phyloP scores from a whole-genome alignment of 2,888 invertebrate species.

The Erpobdella octoculata region DNA sequence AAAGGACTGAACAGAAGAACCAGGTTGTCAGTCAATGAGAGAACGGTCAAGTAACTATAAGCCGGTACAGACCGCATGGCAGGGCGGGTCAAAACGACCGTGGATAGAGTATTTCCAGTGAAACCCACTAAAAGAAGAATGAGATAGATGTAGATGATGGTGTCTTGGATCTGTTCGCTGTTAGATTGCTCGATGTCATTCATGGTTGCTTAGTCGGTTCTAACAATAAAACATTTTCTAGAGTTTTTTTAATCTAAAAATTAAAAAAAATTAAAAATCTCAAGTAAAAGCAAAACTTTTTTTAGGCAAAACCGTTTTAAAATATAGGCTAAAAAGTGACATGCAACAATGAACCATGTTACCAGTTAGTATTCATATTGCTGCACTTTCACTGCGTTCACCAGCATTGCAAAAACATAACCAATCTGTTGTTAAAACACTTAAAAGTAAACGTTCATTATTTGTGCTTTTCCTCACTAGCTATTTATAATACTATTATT shows the following conservation, averaged over 20 bases:
- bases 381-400: too few species aligned
- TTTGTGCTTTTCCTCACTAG: too few species aligned
- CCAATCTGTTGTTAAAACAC: too few species aligned
- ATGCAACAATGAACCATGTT: too few species aligned
- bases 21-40: constrained; percentile 43
- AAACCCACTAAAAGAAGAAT: constrained; percentile 44
- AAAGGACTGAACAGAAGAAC: constrained; percentile 45
- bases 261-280: neutral
- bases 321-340: too few species aligned
- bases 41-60: constrained; percentile 44
- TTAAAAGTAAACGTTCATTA: too few species aligned
- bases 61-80: constrained; percentile 43
- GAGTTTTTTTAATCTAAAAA: neutral
- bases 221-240: neutral
- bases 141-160: constrained; percentile 43
- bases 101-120: constrained; percentile 46
- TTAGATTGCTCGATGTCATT: neutral
- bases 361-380: too few species aligned
- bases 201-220: neutral
- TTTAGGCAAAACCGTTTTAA: too few species aligned
- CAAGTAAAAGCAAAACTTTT: neutral
- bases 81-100: constrained; percentile 43
- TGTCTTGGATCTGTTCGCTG: constrained; percentile 32
- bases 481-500: too few species aligned
- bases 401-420: too few species aligned